Evolutionary conservation across 2,888 invertebrate species (phyloP).

Genomic region (Troides helena): DNA sequence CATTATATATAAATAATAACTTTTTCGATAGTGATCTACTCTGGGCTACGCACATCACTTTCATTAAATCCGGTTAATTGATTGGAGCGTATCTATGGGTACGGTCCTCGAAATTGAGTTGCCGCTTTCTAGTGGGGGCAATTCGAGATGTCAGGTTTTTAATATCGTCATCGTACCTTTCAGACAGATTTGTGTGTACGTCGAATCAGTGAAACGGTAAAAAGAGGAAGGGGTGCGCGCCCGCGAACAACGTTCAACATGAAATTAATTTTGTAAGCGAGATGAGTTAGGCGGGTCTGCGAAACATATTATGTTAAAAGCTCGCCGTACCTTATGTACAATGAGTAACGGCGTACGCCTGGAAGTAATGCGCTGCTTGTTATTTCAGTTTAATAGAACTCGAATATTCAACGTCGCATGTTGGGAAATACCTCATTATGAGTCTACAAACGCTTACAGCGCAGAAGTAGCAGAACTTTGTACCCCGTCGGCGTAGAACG

Average conservation of each 20-base stretch:
- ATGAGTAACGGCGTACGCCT: constrained; percentile 5
- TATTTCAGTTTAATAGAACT: constrained; percentile 27
- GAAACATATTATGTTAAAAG: constrained; percentile 26
- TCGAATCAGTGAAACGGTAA: constrained; percentile 24
- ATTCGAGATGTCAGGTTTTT: constrained; percentile 31
- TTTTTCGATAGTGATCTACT: too few species aligned
- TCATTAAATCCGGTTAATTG: constrained; percentile 3
- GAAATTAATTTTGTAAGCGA: constrained; percentile 32
- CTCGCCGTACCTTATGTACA: constrained; percentile 8
- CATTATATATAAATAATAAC: too few species aligned
- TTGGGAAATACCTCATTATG: constrained; percentile 26
- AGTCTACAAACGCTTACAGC: constrained; percentile 19
- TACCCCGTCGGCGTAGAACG: constrained; percentile 12
- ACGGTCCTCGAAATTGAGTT: constrained; percentile 28
- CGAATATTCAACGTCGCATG: constrained; percentile 26
- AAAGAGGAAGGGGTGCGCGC: constrained; percentile 21
- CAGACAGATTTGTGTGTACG: constrained; percentile 4
- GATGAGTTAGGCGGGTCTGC: constrained; percentile 24
- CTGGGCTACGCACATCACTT: background rate
- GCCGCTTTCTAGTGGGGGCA: constrained; percentile 25
- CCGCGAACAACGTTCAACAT: constrained; percentile 26
- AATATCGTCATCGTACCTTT: constrained; percentile 11
- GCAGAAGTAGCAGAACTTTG: constrained; percentile 13
- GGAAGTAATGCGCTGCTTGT: constrained; percentile 18
- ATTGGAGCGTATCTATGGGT: background rate